Evolutionary conservation across 2,113 vertebrate species (phyloP), one percentile per base, ranked within the genome.

Genomic region (Pan paniscus): DNA sequence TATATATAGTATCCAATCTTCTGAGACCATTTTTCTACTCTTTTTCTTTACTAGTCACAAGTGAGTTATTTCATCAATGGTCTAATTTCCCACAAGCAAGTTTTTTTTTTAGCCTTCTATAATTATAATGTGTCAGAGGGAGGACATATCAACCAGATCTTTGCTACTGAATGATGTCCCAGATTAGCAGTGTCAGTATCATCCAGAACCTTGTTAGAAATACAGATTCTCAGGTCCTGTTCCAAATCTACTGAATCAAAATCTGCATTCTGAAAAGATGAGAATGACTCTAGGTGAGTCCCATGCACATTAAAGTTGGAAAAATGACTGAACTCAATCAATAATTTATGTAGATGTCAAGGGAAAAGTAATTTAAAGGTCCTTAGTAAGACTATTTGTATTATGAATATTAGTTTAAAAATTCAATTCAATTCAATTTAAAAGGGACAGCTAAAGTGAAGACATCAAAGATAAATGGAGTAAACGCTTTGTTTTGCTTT

Each of bases 391-490:
- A 83, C 55, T 59, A 23, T 70, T 75, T 68, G 20, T 13, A 32
- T 50, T 48, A 25, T 5, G 32, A 76, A 57, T 73, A 48, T 75
- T 52, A n/a, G 27, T 3, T 67, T n/a, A 6, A 27, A 64, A 64
- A 64, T 9, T 72, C n/a, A 40, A 73, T 55, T 20, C 52, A 20
- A 55, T 55, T 55, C 52, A 18, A 40, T 73, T 22, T 40, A 48
- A 61, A 84, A 93, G 57, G 80, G 2, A 70, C 14, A n/a, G 23
- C 91, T 93, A 96, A 98, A 59, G 12, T 68, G 90, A 83, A 1
- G 7, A 94, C 32, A 97, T 92, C 27, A 94, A 35, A 80, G 79
- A 81, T 85, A 97, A 98, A 88, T 89, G 70, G 57, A 97, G 89
- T 93, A 87, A 46, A 88, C 88, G 68, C 22, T 52, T 80, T 79